These are phyloP conservation scores for Chaenocephalus aceratus DNA, from an alignment of 2,113 vertebrate species.

Conservation along the genomic window DNA sequence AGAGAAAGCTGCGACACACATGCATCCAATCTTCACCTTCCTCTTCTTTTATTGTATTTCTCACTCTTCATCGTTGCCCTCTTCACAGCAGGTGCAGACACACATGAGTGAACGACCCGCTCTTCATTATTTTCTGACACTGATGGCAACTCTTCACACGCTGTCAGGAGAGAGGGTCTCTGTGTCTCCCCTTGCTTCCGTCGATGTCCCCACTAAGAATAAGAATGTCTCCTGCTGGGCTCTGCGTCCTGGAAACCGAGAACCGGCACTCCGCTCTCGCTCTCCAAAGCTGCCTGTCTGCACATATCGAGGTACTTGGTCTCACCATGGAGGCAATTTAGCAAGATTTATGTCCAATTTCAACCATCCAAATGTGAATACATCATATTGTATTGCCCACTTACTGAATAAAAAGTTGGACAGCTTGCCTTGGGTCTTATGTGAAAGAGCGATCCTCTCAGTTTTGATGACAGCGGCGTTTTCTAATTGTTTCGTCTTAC, in stretches of 20 bases:
- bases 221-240: conserved; percentile 61
- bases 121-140: conserved; percentile 45
- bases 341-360: conserved; percentile 71
- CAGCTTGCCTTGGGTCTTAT: conserved; percentile 45
- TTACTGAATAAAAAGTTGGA: conserved; percentile 53
- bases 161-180: conserved; percentile 30
- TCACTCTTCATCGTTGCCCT: not conserved
- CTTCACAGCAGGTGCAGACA: not conserved
- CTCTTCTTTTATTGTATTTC: not conserved
- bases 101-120: not conserved
- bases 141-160: conserved; percentile 48
- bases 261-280: conserved; percentile 57
- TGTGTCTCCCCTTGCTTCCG: conserved; percentile 46
- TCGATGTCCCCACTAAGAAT: conserved; percentile 65
- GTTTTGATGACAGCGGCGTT: conserved; percentile 47
- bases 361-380: conserved; percentile 58
- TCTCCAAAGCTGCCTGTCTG: conserved; percentile 67
- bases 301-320: conserved; percentile 62
- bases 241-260: conserved; percentile 62
- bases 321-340: conserved; percentile 64
- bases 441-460: conserved; percentile 32
- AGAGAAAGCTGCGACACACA: conserved; percentile 7
- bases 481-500: conserved; percentile 26
- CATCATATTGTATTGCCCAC: conserved; percentile 60
- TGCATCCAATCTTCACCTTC: not conserved